Conservation (phyloP, 1,140 invertebrate species). For the Scaptodrosophila lebanonensis region DNA sequence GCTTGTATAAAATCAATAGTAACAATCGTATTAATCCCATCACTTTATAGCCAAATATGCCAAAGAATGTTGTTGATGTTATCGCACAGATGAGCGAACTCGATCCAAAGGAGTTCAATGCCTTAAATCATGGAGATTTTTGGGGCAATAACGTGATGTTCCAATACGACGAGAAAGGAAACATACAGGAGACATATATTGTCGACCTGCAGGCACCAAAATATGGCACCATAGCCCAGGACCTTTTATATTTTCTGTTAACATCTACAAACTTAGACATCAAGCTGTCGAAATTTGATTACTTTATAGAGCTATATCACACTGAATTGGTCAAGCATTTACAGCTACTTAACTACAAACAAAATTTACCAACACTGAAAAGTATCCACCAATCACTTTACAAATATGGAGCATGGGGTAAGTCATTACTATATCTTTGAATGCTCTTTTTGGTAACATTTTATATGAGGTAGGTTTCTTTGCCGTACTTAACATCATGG, state of each 20-base stretch:
- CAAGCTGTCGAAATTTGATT: slow-evolving; percentile 49
- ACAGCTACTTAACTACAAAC: slow-evolving; percentile 40
- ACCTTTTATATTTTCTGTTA: slow-evolving; percentile 65
- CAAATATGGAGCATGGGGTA: slow-evolving; percentile 50
- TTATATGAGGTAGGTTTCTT: slow-evolving; percentile 13
- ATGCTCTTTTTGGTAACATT: background rate
- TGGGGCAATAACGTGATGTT: slow-evolving; percentile 77
- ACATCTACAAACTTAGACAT: slow-evolving; percentile 43
- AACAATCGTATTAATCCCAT: background rate
- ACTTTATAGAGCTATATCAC: slow-evolving; percentile 54
- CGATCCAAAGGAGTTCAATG: slow-evolving; percentile 78
- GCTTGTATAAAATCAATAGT: background rate
- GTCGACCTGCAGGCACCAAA: slow-evolving; percentile 72
- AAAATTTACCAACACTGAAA: slow-evolving; percentile 62
- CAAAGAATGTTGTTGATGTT: slow-evolving; percentile 28
- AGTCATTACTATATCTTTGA: background rate
- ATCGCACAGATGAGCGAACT: slow-evolving; percentile 36
- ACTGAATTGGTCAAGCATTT: slow-evolving; percentile 42
- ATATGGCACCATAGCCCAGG: slow-evolving; percentile 55
- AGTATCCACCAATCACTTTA: slow-evolving; percentile 53
- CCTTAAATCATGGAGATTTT: slow-evolving; percentile 82
- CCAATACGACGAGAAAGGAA: slow-evolving; percentile 41
- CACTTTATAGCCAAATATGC: slow-evolving; percentile 32
- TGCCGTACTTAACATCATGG: slow-evolving; percentile 33
- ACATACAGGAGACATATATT: slow-evolving; percentile 54